These are phyloP conservation scores for Onychomys leucogaster DNA, from an alignment of 2,797 vertebrate genomes.

Conservation along the genomic window DNA sequence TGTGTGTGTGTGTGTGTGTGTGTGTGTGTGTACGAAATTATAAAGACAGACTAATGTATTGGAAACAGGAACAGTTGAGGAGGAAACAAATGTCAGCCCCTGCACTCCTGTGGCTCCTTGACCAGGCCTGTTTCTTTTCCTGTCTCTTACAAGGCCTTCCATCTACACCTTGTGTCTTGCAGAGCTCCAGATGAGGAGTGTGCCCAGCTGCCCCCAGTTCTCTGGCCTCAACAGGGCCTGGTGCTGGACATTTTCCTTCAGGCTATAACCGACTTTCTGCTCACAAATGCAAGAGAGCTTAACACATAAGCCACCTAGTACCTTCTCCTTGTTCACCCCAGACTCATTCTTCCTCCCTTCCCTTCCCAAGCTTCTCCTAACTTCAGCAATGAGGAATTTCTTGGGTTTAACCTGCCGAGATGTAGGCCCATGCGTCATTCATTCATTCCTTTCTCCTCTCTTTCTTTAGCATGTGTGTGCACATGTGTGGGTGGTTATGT, in stretches of 20 bases:
- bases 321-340: neutral
- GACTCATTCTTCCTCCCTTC: neutral
- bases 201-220: too few relatives aligned
- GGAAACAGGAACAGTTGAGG: neutral
- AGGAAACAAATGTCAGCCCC: neutral
- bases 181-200: neutral
- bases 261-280: neutral
- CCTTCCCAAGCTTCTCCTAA: neutral
- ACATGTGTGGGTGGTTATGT: too few relatives aligned
- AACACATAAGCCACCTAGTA: rapidly evolving
- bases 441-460: neutral
- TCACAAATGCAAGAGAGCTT: neutral
- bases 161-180: neutral
- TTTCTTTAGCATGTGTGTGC: neutral
- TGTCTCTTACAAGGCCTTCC: neutral
- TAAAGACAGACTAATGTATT: neutral
- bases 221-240: neutral
- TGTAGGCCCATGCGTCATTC: neutral
- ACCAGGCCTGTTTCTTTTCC: too few relatives aligned
- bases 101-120: rapidly evolving
- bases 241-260: neutral
- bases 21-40: too few relatives aligned
- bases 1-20: too few relatives aligned
- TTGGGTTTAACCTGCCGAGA: neutral
- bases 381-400: neutral